Evolutionary conservation across 2,888 invertebrate species (phyloP).

Genomic region (Drosophila mayaguana): DNA sequence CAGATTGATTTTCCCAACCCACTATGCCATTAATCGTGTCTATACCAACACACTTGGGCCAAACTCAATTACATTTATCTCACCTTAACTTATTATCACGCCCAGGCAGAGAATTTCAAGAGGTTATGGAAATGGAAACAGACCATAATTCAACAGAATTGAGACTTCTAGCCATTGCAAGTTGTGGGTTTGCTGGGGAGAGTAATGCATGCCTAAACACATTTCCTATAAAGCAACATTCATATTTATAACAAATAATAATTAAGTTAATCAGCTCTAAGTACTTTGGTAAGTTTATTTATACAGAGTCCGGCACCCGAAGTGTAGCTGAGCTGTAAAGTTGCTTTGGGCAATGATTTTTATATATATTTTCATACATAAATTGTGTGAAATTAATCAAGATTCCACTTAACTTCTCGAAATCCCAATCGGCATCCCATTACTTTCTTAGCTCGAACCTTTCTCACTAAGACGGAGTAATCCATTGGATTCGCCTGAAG

Average conservation of each 20-base stretch:
- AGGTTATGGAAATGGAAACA: neutral
- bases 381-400: no score
- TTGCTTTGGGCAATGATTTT: no score
- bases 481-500: no score
- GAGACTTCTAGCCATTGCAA: neutral
- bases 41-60: neutral
- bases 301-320: neutral
- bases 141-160: neutral
- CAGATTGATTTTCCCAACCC: neutral
- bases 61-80: constrained; percentile 3
- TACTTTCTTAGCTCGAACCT: no score
- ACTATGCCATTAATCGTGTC: neutral
- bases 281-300: no score
- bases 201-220: neutral
- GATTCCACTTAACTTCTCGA: no score
- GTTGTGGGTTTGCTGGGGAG: neutral
- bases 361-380: neutral
- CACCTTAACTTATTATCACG: neutral
- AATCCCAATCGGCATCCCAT: no score
- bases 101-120: neutral
- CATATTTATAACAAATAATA: neutral
- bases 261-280: neutral
- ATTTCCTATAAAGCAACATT: neutral
- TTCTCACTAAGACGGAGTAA: no score
- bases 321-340: no score